Base-by-base conservation (phyloP, 2,113 vertebrate genomes). In the Austrofundulus limnaeus region DNA sequence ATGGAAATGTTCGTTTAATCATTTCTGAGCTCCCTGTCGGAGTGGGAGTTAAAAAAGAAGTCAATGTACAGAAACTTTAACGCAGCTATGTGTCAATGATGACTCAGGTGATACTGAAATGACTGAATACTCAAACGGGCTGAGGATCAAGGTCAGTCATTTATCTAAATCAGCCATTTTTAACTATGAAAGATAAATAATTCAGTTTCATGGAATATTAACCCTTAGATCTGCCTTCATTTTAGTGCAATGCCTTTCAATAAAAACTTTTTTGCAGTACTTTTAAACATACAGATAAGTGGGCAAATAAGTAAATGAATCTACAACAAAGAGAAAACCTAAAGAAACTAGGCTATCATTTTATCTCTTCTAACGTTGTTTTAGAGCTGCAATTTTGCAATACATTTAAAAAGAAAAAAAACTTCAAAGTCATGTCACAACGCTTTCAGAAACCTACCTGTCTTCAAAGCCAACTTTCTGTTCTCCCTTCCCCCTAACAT, bases 1-100 rank as follows among this genome's bases (percentile, higher is more conserved):
- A 50, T 17, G 51, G 39, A 67, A 82, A 48, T 19, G 23, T 53
- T 80, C 64, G 71, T 73, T 77, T 77, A 83, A 83, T 86, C 66
- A 64, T 83, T 59, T 53, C 28, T 7, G 19, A 53, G 70, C 65
- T 55, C 11, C 4, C 5, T 43, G 52, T 77, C 58, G 51, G 58
- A 76, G 72, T 25, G 56, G 63, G 70, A 54, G 58, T 62, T 47
- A 61, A 58, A 80, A 14, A 68, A 59, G 61, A 19, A 65, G 63
- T 74, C 43, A 49, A 9, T 67, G 67, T 37, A 16, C 20, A 65
- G 62, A 78, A 70, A 67, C 78, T 74, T 54, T 62, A 61, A 57
- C 72, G 51, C 56, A 57, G 45, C 1, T 34, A 42, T 21, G 52
- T 61, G 31, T 83, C 78, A 70, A 57, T 62, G 57, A 73, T n/a